A percentile compares a stretch with the other conserved stretches of the same genome.
Evolutionary conservation across 2,888 invertebrate genomes (phyloP).

Genomic region (Drosophila subsilvestris): DNA sequence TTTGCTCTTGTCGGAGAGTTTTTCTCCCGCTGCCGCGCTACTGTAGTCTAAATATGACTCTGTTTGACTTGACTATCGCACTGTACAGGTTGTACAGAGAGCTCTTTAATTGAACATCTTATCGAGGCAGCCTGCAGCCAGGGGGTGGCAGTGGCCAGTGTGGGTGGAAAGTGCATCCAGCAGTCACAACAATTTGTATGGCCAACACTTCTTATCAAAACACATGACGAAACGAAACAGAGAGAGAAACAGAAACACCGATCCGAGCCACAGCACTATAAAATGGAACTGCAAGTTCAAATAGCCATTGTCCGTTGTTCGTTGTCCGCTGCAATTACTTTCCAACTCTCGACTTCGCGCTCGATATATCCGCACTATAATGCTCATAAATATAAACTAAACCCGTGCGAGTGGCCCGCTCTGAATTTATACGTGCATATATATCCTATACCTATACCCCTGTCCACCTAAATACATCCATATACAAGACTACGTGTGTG

Average conservation of each 20-base stretch:
- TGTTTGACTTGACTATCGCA: slow-evolving; percentile 37
- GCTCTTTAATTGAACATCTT: slow-evolving; percentile 47
- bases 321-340: slow-evolving; percentile 44
- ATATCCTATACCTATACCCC: slow-evolving; percentile 2
- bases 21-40: slow-evolving; percentile 14
- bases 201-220: slow-evolving; percentile 46
- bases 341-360: slow-evolving; percentile 60
- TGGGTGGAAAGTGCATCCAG: slow-evolving; percentile 2
- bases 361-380: slow-evolving; percentile 84
- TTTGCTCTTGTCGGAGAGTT: slow-evolving; percentile 15
- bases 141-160: not conserved
- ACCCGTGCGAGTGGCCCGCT: slow-evolving; percentile 66
- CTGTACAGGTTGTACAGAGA: slow-evolving; percentile 54
- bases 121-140: slow-evolving; percentile 18
- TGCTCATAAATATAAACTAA: slow-evolving; percentile 84
- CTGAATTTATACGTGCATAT: slow-evolving; percentile 39
- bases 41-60: slow-evolving; percentile 3
- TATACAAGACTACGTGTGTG: not conserved
- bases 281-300: not conserved
- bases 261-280: not conserved
- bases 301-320: not conserved
- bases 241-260: not conserved
- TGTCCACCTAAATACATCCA: too few species aligned
- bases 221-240: slow-evolving; percentile 22
- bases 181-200: slow-evolving; percentile 39